These are phyloP conservation scores for Peromyscus eremicus DNA, from an alignment of 2,797 vertebrate genomes.

Conservation along the genomic window DNA sequence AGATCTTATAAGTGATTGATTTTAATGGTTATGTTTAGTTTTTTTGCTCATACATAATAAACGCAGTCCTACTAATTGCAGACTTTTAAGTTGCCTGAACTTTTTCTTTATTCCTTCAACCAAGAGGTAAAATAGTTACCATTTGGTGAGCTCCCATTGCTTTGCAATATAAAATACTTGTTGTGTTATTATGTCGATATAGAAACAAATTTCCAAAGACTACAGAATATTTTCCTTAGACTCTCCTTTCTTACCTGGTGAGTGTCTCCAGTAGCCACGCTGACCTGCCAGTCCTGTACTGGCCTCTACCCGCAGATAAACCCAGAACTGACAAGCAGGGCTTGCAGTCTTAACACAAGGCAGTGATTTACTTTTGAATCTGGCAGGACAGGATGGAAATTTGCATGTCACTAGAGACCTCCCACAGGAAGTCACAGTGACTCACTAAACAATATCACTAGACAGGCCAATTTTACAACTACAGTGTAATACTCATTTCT, in stretches of 20 bases:
- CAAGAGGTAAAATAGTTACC: slow-evolving; percentile 31
- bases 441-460: not conserved
- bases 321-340: not conserved
- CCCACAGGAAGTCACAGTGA: not conserved
- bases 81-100: slow-evolving; percentile 17
- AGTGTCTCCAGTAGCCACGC: not conserved
- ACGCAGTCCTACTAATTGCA: not conserved
- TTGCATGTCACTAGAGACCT: not conserved
- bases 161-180: not conserved
- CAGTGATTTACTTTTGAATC: not conserved
- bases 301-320: not conserved
- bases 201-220: not conserved
- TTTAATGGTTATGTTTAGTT: slow-evolving; percentile 5
- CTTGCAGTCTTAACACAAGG: not conserved
- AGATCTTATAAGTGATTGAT: slow-evolving; percentile 45
- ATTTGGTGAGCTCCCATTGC: not conserved
- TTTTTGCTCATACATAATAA: slow-evolving; percentile 36
- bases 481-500: not conserved
- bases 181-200: slow-evolving; percentile 26
- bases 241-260: not conserved
- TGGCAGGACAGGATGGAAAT: not conserved
- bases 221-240: not conserved
- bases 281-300: not conserved
- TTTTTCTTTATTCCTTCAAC: slow-evolving; percentile 36
- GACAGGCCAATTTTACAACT: not conserved